These are phyloP conservation scores for Channa maculata DNA, from an alignment of 2,113 vertebrate genomes.

Conservation along the genomic window DNA sequence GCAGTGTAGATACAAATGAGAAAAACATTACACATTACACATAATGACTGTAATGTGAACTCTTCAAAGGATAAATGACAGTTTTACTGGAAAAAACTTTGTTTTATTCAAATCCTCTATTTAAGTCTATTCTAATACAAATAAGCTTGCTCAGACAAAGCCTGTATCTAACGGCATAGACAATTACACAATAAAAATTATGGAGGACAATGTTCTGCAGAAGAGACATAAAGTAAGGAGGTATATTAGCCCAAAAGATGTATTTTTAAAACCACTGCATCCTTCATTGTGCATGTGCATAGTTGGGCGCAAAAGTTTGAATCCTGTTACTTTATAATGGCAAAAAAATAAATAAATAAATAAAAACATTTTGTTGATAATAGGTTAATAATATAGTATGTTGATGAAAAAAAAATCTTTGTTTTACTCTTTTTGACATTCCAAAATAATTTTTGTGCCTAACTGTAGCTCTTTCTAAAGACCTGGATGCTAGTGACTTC, in stretches of 20 bases:
- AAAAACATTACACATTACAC: background rate
- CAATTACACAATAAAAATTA: slow-evolving; percentile 33
- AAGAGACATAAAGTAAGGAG: background rate
- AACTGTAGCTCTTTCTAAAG: too few species aligned
- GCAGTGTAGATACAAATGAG: too few species aligned
- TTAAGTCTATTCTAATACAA: background rate
- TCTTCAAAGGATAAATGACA: background rate
- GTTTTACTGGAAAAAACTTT: slow-evolving; percentile 5
- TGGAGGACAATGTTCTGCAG: slow-evolving; percentile 11
- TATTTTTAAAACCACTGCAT: slow-evolving; percentile 4
- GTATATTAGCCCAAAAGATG: slow-evolving; percentile 13
- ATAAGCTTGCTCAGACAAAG: background rate
- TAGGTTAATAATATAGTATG: too few species aligned
- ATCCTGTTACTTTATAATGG: too few species aligned
- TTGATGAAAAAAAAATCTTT: too few species aligned
- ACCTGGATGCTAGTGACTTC: too few species aligned
- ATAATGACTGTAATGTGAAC: background rate
- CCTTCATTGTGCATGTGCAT: slow-evolving; percentile 11
- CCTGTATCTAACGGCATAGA: slow-evolving; percentile 3
- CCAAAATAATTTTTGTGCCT: too few species aligned
- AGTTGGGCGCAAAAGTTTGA: too few species aligned
- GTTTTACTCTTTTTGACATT: too few species aligned
- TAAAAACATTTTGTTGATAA: too few species aligned
- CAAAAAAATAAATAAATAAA: too few species aligned
- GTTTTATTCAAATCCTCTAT: background rate